phyloP scores from a whole-genome alignment of 2,113 vertebrate genomes.

The Plecotus auritus region DNA sequence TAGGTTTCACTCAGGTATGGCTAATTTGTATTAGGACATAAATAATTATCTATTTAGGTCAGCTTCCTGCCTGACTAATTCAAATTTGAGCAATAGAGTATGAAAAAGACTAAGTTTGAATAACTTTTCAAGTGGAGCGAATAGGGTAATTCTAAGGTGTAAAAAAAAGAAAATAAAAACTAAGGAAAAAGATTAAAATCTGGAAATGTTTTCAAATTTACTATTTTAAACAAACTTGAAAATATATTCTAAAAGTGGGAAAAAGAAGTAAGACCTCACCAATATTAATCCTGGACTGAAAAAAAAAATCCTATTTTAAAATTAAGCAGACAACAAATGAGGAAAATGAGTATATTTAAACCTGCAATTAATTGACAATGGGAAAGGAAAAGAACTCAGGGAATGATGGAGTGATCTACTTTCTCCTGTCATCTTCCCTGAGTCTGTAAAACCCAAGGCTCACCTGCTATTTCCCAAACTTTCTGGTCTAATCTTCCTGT shows the following conservation, averaged over 20 bases:
- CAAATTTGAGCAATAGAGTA: not conserved
- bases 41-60: not conserved
- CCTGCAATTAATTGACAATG: not conserved
- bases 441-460: not conserved
- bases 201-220: not conserved
- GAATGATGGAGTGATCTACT: not conserved
- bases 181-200: not conserved
- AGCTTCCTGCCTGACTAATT: not conserved
- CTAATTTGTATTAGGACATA: not conserved
- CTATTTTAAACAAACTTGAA: not conserved
- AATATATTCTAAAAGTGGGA: not conserved
- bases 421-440: not conserved
- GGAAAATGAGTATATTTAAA: not conserved
- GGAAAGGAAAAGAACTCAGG: not conserved
- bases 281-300: not conserved
- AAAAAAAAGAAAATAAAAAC: not conserved
- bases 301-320: not conserved
- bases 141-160: not conserved
- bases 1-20: not conserved
- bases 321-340: not conserved
- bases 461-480: not conserved
- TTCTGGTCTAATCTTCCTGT: not conserved
- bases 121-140: not conserved
- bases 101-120: not conserved
- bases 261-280: not conserved